Percentiles rank a stretch among this genome's conserved stretches.
Evolutionary conservation across 2,113 vertebrate species (phyloP).

Genomic region (Marcusenius ussheri): DNA sequence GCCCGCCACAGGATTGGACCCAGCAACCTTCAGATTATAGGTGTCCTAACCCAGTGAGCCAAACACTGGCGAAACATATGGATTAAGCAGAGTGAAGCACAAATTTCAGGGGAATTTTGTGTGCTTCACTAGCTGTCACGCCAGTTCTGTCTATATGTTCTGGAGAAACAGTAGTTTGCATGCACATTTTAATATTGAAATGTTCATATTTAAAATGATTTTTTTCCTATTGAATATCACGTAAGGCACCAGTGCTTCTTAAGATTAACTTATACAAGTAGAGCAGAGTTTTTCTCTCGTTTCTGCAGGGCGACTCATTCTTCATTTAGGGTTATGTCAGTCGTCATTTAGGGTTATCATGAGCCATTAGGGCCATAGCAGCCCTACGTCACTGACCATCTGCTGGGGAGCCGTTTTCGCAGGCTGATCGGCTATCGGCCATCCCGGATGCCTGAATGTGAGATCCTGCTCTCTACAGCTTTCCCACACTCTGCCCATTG

Average conservation of each 20-base stretch:
- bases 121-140: not conserved
- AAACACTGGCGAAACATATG: not conserved
- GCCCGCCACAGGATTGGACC: not conserved
- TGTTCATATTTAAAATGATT: not conserved
- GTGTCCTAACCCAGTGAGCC: not conserved
- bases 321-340: not conserved
- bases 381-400: not conserved
- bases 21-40: not conserved
- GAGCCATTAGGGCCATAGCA: not conserved
- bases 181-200: not conserved
- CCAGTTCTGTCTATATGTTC: not conserved
- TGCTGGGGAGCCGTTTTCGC: not conserved
- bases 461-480: not conserved
- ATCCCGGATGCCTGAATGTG: not conserved
- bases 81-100: not conserved
- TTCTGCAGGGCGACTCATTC: not conserved
- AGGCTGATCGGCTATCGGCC: not conserved
- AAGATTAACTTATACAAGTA: not conserved
- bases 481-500: conserved; percentile 11
- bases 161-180: not conserved
- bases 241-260: no score
- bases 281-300: not conserved
- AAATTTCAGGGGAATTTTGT: not conserved
- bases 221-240: not conserved
- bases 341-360: not conserved